Conservation (phyloP, 2,888 invertebrate genomes). For the Leptodirus hochenwartii region DNA sequence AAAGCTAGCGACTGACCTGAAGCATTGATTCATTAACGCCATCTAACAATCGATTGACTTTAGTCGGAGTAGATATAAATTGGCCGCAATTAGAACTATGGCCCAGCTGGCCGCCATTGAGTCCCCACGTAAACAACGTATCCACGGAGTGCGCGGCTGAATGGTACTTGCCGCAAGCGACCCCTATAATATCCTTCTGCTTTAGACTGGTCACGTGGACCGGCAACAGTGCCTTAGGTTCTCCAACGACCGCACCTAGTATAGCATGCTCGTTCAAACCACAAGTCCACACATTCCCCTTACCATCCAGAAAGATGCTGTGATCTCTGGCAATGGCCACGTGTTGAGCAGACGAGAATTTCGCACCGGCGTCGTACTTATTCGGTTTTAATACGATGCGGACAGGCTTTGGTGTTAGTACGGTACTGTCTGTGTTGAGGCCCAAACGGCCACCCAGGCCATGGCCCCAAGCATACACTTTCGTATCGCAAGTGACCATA, state of each 20-base stretch:
- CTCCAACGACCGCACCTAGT: conserved; percentile 30
- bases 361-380: too few relatives aligned
- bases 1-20: too few relatives aligned
- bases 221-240: conserved; percentile 25
- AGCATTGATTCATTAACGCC: too few relatives aligned
- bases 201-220: conserved; percentile 24
- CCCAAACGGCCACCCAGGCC: conserved; percentile 63
- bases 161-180: conserved; percentile 53
- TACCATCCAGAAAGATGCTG: conserved; percentile 43
- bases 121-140: conserved; percentile 60
- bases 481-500: conserved; percentile 37
- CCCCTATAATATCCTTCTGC: conserved; percentile 29
- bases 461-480: conserved; percentile 63
- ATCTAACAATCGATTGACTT: too few relatives aligned
- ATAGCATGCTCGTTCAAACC: conserved; percentile 48
- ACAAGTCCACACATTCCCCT: conserved; percentile 37
- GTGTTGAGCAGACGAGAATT: too few relatives aligned
- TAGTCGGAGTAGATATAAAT: too few relatives aligned
- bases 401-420: conserved; percentile 32
- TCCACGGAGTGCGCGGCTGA: conserved; percentile 45
- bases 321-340: conserved; percentile 48
- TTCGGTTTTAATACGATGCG: conserved; percentile 10
- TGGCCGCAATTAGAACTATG: not conserved
- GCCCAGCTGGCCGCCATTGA: conserved; percentile 68
- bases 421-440: conserved; percentile 37